These are phyloP conservation scores for Mormyrus hasselquistii DNA, from an alignment of 2,797 vertebrate species.

Conservation along the genomic window DNA sequence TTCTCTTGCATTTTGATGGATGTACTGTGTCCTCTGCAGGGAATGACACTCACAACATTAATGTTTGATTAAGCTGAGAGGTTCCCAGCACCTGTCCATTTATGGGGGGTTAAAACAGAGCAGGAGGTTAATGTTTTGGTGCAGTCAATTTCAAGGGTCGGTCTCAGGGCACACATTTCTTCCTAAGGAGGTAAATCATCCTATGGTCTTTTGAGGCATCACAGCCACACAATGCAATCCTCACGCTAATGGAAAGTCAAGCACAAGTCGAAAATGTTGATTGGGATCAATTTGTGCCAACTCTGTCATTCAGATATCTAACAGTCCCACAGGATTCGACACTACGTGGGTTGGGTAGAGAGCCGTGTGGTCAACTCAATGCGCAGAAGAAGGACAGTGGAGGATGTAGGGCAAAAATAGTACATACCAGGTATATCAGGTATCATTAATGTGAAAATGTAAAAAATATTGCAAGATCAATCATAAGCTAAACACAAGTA, in stretches of 20 bases:
- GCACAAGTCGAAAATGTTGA: neutral
- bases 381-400: neutral
- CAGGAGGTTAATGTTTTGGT: slow-evolving; percentile 13
- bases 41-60: slow-evolving; percentile 12
- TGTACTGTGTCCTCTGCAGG: neutral
- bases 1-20: neutral
- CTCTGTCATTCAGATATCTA: neutral
- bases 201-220: neutral
- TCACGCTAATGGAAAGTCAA: slow-evolving; percentile 4
- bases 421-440: neutral
- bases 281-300: slow-evolving; percentile 7
- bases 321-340: neutral
- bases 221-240: neutral
- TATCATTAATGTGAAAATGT: neutral
- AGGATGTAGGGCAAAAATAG: neutral
- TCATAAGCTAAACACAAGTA: neutral
- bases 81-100: slow-evolving; percentile 7
- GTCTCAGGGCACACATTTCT: slow-evolving; percentile 1
- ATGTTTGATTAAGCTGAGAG: slow-evolving; percentile 9
- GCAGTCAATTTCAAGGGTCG: slow-evolving; percentile 9
- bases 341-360: neutral
- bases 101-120: neutral
- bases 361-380: neutral
- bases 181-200: slow-evolving; percentile 6
- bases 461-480: neutral